phyloP scores from a whole-genome alignment of 1,140 invertebrate species.

The Tetraneura akinire region DNA sequence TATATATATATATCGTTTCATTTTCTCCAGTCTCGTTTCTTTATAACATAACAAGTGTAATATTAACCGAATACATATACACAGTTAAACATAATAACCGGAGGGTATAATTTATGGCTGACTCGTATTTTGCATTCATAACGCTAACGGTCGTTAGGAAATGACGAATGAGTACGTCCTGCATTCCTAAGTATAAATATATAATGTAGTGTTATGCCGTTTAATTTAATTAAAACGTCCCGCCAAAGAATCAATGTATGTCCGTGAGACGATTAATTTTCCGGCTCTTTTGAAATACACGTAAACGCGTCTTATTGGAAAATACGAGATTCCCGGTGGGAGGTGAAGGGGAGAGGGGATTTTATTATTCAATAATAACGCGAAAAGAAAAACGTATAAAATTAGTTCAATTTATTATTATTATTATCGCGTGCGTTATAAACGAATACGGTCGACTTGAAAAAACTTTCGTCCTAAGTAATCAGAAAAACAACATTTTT shows the following conservation, averaged over 20 bases:
- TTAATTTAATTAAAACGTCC: conserved; percentile 29
- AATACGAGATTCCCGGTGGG: no score
- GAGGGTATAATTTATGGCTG: conserved; percentile 14
- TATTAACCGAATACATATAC: conserved; percentile 22
- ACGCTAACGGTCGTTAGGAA: conserved; percentile 10
- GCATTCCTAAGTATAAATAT: not conserved
- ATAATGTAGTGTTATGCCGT: not conserved
- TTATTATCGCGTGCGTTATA: no score
- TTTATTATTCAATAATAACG: no score
- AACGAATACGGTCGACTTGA: no score
- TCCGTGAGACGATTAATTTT: conserved; percentile 16
- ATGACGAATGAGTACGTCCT: conserved; percentile 27
- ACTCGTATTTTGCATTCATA: conserved; percentile 26
- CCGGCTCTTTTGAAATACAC: not conserved
- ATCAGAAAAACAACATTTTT: no score
- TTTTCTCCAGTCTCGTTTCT: not conserved
- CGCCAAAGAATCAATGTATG: conserved; percentile 10
- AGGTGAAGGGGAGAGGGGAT: no score
- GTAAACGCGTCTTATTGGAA: no score
- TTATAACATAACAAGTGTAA: conserved; percentile 17
- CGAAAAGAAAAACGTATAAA: no score
- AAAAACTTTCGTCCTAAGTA: no score
- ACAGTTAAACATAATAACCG: not conserved
- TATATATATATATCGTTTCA: no score
- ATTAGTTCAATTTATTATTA: no score